Base-by-base conservation (phyloP, 2,113 vertebrate species). In the Larimichthys polyactis region DNA sequence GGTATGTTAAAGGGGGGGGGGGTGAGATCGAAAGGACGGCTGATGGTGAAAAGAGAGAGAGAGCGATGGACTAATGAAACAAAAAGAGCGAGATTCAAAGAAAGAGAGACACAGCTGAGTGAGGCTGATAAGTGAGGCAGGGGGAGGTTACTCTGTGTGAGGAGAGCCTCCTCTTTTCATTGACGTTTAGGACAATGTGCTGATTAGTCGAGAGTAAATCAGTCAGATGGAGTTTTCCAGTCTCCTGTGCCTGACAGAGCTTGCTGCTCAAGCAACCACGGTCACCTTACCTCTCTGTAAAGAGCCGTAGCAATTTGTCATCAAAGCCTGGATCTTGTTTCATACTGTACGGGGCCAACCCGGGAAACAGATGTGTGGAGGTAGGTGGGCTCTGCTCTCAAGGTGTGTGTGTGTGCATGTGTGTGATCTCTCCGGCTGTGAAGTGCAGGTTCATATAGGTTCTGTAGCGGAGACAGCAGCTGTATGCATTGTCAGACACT, bases 151-250 rank as follows among this genome's bases (percentile, higher is more conserved):
- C 48, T 14, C 19, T 20, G 76, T 57, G 58, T 29, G 27, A 27
- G 14, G 68, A 75, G 79, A 74, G 62, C 90, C 90, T 85, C 88
- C 85, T 89, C 86, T 78, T 89, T 87, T 85, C 90, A 91, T 93
- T 93, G 90, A 90, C 81, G 71, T 93, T 91, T 57, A 57, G 85
- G 72, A 66, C 81, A 91, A 92, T 89, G 88, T 89, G 91, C 90
- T 93, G 92, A 92, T 91, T 74, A 87, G 87, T 44, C 51, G 76
- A 85, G 80, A 85, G 81, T 87, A 79, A 84, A 88, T 77, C 87
- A 75, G 88, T 90, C 87, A 74, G 87, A 77, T 86, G 78, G 83
- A 83, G 79, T 77, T 82, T 90, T 44, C 78, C 62, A 16, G 46
- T 80, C 76, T 76, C 64, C 14, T 10, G 22, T 36, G 63, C 44